These are phyloP conservation scores for Ariolimax columbianus DNA, from an alignment of 2,888 invertebrate species.

Conservation along the genomic window DNA sequence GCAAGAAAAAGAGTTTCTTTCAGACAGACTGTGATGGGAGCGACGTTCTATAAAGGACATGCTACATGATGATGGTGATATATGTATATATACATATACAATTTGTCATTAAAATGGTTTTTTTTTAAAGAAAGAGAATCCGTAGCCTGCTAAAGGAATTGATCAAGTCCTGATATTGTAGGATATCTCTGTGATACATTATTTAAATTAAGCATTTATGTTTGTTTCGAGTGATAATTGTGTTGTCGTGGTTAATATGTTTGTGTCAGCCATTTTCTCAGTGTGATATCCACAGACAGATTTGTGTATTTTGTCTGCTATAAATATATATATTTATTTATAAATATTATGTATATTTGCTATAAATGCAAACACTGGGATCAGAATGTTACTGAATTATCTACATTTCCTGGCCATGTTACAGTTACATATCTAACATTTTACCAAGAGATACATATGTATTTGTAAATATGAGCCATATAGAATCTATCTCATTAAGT, in stretches of 20 bases:
- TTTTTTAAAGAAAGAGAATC: too few relatives aligned
- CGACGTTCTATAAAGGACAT: too few relatives aligned
- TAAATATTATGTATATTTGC: not conserved
- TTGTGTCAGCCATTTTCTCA: not conserved
- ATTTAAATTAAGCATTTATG: slow-evolving; percentile 7
- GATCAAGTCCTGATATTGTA: too few relatives aligned
- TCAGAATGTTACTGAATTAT: not conserved
- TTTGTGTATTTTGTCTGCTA: not conserved
- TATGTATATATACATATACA: too few relatives aligned
- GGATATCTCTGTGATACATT: too few relatives aligned
- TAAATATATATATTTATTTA: slow-evolving; percentile 3
- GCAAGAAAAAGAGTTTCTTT: too few relatives aligned
- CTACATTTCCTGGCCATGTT: not conserved
- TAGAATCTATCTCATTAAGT: not conserved
- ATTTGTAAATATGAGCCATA: not conserved
- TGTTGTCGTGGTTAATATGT: slow-evolving; percentile 7
- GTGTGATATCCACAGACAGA: not conserved
- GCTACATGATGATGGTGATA: too few relatives aligned
- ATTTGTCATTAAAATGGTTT: too few relatives aligned
- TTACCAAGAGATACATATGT: not conserved
- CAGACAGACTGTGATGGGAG: too few relatives aligned
- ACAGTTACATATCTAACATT: not conserved
- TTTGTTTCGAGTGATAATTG: slow-evolving; percentile 24
- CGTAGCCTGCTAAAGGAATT: too few relatives aligned
- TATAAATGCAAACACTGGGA: not conserved